These are phyloP conservation scores for Microtus pennsylvanicus DNA, from an alignment of 2,113 vertebrate species.

Conservation along the genomic window DNA sequence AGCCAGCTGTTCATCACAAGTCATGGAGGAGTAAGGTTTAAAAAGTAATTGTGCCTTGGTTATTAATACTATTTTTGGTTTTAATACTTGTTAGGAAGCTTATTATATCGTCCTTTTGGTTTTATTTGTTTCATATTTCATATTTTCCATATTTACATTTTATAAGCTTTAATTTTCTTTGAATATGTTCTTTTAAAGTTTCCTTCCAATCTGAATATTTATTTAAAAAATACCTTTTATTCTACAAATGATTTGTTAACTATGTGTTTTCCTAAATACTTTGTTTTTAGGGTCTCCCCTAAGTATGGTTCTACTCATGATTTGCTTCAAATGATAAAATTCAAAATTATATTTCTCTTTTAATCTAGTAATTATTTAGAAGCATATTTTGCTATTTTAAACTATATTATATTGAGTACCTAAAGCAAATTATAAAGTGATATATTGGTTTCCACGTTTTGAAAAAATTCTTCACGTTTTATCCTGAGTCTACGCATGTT, in stretches of 20 bases:
- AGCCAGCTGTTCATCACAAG: neutral
- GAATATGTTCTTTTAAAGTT: neutral
- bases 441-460: neutral
- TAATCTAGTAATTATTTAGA: neutral
- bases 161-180: neutral
- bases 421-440: neutral
- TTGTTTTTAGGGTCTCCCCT: neutral
- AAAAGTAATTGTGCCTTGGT: neutral
- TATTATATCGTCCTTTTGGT: neutral
- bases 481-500: no score
- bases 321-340: neutral
- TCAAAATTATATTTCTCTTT: neutral
- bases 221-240: neutral
- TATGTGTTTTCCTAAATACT: neutral
- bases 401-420: neutral
- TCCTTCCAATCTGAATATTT: neutral
- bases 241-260: neutral
- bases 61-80: neutral
- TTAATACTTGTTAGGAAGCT: neutral
- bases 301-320: neutral
- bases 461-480: neutral
- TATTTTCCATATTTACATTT: conserved; percentile 8
- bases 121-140: neutral
- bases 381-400: neutral
- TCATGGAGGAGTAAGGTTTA: conserved; percentile 19